Evolutionary conservation across 1,140 invertebrate species (phyloP), one percentile per base, ranked within the genome.

Genomic region (Tetranychus urticae): DNA sequence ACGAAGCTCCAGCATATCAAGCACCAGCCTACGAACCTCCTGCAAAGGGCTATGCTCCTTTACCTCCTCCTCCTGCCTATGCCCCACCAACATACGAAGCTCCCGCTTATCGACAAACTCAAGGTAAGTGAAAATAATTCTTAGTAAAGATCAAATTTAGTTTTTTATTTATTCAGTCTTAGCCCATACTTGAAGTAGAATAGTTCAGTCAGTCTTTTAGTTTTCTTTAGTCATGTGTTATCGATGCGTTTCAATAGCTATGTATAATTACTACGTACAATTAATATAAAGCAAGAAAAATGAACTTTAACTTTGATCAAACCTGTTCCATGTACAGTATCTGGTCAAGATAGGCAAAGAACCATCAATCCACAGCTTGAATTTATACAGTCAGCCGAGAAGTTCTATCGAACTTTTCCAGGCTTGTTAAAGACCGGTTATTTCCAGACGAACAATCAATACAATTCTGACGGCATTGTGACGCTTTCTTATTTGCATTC

Each of bases 351-450:
- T 54, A 34, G 50, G 5, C 50, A 34, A 34, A 5, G 50, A 54
- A 57, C 56, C n/a, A 35, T 33, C 10, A 35, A 8, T 35, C 35
- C 56, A 3, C 56, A 50, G 12, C 36, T 35, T 14, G 61, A 62
- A 37, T 45, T 36, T 59, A 59, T 34, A n/a, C 45, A 62, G 48
- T 13, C 56, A 5, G 14, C n/a, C 33, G 46, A 59, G 23, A 48
- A 62, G 36, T 31, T 58, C 31, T 62, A 62, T 46, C 46, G 13
- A 6, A 33, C 45, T 42, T 56, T 56, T 13, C 61, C 61, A 31
- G 61, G 61, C 37, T 45, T 58, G n/a, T 56, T 62, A 13, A 62
- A 37, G 3, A 62, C 34, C 13, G 61, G 56, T 42, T 62, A 62
- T 56, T 55, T 62, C 37, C 5, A 6, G 39, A 42, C 39, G 10